Conservation (phyloP, 2,888 invertebrate species). For the Seladonia tumulorum region DNA sequence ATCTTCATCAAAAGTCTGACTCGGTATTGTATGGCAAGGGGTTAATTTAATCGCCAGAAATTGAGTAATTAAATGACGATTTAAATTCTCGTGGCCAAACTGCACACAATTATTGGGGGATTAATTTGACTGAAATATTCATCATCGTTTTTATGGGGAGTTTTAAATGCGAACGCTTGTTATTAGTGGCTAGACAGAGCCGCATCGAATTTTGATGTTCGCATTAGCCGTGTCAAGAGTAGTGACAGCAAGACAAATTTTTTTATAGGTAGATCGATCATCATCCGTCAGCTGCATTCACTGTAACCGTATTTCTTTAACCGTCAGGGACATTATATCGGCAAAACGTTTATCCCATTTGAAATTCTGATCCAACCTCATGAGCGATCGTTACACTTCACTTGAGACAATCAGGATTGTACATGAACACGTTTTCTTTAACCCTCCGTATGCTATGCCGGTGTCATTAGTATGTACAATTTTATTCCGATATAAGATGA, state of each 20-base stretch:
- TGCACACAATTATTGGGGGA: too few species aligned
- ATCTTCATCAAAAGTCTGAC: too few species aligned
- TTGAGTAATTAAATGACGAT: too few species aligned
- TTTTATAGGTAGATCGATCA: neutral
- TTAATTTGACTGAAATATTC: too few species aligned
- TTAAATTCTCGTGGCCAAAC: too few species aligned
- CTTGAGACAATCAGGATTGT: neutral
- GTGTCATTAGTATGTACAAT: too few species aligned
- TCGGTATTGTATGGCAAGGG: too few species aligned
- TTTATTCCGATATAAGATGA: too few species aligned
- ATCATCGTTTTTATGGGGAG: neutral
- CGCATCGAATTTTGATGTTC: neutral
- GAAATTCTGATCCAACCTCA: neutral
- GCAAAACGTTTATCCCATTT: neutral
- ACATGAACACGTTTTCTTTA: neutral
- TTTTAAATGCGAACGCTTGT: neutral
- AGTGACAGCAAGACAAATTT: neutral
- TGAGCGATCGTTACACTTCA: neutral
- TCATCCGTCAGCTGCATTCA: neutral
- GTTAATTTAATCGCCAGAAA: too few species aligned
- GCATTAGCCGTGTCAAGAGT: neutral
- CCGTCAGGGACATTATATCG: neutral
- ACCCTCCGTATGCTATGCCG: too few species aligned
- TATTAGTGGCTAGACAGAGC: neutral
- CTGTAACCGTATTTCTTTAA: neutral